Percentiles rank a stretch among this genome's conserved stretches.
phyloP scores from a whole-genome alignment of 2,113 vertebrate genomes.

The Kryptolebias marmoratus region DNA sequence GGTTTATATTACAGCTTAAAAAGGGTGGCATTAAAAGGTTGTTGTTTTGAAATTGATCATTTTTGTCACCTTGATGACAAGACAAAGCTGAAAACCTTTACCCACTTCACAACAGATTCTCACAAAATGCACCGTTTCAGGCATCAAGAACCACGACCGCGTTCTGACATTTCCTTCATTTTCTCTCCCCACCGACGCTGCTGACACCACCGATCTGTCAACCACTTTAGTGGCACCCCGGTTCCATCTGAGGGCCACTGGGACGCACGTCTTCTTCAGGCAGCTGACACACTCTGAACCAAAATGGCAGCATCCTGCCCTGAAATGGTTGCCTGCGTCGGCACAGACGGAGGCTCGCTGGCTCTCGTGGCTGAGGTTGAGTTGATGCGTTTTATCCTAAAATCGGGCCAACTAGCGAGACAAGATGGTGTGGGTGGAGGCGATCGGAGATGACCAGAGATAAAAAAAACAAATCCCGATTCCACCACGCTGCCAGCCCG shows the following conservation, averaged over 20 bases:
- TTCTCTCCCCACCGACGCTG: slow-evolving; percentile 49
- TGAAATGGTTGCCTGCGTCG: slow-evolving; percentile 67
- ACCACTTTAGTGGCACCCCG: slow-evolving; percentile 58
- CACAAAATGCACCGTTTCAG: slow-evolving; percentile 30
- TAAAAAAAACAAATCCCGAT: slow-evolving; percentile 57
- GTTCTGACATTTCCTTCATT: neutral
- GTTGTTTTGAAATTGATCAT: slow-evolving; percentile 15
- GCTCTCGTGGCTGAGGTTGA: neutral
- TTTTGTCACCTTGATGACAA: neutral
- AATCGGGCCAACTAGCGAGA: slow-evolving; percentile 52
- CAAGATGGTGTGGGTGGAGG: slow-evolving; percentile 61
- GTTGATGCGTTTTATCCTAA: slow-evolving; percentile 34
- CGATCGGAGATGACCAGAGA: slow-evolving; percentile 60
- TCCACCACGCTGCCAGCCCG: slow-evolving; percentile 51
- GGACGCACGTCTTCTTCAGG: slow-evolving; percentile 62
- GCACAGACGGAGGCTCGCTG: slow-evolving; percentile 29
- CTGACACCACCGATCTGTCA: slow-evolving; percentile 76
- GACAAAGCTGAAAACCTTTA: slow-evolving; percentile 16
- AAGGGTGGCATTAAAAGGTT: neutral
- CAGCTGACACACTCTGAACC: slow-evolving; percentile 67
- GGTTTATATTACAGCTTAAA: slow-evolving; percentile 11
- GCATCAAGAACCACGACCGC: slow-evolving; percentile 21
- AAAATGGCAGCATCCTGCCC: slow-evolving; percentile 73
- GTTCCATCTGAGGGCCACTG: slow-evolving; percentile 67
- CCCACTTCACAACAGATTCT: slow-evolving; percentile 23